Evolutionary conservation across 2,113 vertebrate species (phyloP).

Genomic region (Ophiodon elongatus): DNA sequence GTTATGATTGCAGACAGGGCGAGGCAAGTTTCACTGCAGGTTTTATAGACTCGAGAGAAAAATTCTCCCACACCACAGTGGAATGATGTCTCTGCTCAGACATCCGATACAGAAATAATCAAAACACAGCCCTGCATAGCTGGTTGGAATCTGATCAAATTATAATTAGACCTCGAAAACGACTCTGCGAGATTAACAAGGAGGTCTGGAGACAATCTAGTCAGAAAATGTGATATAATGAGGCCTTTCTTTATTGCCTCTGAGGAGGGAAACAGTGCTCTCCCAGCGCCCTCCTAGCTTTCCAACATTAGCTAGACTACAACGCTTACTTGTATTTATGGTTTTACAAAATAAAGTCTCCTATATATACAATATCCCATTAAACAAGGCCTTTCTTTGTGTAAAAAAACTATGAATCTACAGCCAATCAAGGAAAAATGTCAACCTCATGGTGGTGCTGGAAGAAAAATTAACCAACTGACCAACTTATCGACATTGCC

Average conservation of each 20-base stretch:
- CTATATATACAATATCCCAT: neutral
- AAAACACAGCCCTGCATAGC: conserved; percentile 44
- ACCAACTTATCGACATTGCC: neutral
- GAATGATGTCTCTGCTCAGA: conserved; percentile 51
- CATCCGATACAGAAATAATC: conserved; percentile 64
- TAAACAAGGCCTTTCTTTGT: neutral
- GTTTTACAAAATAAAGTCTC: neutral
- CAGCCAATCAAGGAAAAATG: neutral
- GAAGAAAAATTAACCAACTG: neutral
- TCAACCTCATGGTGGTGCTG: neutral
- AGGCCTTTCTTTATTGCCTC: conserved; percentile 38
- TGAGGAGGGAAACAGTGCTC: neutral
- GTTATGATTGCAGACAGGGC: conserved; percentile 70
- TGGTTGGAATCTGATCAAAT: conserved; percentile 53
- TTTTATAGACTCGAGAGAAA: conserved; percentile 61
- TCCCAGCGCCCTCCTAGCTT: neutral
- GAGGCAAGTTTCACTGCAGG: conserved; percentile 51
- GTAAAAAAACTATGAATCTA: neutral
- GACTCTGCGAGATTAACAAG: conserved; percentile 43
- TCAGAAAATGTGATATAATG: conserved; percentile 37
- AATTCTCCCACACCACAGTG: conserved; percentile 66
- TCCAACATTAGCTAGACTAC: conserved; percentile 3
- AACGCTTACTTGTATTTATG: neutral
- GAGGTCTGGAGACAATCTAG: conserved; percentile 43
- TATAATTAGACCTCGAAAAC: conserved; percentile 59